phyloP scores from a whole-genome alignment of 35 echinoderm and acorn worm species.

The Lytechinus variegatus region DNA sequence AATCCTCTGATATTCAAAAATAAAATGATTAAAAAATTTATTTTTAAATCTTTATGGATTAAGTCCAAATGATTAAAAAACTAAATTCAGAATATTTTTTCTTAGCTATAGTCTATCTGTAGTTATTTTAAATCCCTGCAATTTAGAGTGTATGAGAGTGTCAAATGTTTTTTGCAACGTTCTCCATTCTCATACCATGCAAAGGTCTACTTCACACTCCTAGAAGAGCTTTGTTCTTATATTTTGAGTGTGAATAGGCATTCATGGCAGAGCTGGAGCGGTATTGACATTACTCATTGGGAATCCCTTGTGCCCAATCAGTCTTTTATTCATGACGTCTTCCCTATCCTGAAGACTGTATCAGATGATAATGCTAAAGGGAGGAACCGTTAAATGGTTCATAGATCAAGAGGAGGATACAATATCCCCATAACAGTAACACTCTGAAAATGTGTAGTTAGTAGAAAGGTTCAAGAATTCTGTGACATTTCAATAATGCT shows the following conservation, averaged over 20 bases:
- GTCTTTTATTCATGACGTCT: slow-evolving; percentile 4
- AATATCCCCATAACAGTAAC: neutral
- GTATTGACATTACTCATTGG: neutral
- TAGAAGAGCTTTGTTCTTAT: neutral
- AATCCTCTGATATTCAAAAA: too few relatives aligned
- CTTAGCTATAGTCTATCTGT: too few relatives aligned
- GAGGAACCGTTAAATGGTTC: neutral
- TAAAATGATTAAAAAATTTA: too few relatives aligned
- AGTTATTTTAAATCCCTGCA: too few relatives aligned
- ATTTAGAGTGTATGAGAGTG: too few relatives aligned
- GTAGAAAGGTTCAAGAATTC: neutral
- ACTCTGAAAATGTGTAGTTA: neutral
- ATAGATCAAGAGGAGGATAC: neutral
- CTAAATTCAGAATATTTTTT: too few relatives aligned
- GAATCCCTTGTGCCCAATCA: neutral
- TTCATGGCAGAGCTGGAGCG: neutral
- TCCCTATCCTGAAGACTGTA: neutral
- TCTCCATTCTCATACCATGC: too few relatives aligned
- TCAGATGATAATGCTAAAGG: neutral
- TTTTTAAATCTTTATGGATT: too few relatives aligned
- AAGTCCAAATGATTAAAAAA: too few relatives aligned
- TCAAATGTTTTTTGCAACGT: too few relatives aligned
- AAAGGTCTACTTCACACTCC: neutral
- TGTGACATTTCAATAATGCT: neutral
- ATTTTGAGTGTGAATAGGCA: neutral